Evolutionary conservation across 2,888 invertebrate species (phyloP), one percentile per base, ranked within the genome.

Genomic region (Caenorhabditis sp.): DNA sequence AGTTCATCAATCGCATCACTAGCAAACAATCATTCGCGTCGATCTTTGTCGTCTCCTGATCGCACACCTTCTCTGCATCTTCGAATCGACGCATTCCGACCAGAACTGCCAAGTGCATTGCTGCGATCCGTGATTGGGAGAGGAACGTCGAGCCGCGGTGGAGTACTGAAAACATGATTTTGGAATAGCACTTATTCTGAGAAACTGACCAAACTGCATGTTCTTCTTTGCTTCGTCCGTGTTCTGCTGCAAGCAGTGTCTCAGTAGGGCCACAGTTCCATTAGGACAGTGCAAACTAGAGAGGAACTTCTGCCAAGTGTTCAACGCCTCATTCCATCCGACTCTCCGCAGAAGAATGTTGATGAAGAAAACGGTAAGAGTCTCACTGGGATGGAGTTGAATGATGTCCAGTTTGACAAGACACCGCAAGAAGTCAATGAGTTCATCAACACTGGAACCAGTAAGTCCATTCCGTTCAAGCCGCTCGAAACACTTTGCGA

Each of bases 301-400:
- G 50, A 88, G 83, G 32, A 89, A 86, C 47, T 88, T 87, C 61
- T 88, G 72, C 89, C 89, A 89, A 8, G 85, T 86, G 26, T 85
- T 85, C 35, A 89, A 77, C 0, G 86, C 89, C n/a, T 84, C 82
- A 37, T 80, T 68, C 88, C 87, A 89, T 18, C 88, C 89, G 15
- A 87, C 61, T 37, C 88, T 67, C 35, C 77, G 82, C 22, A 88
- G 61, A 8, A 89, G 84, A 18, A 80, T 77, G 15, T 76, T 64
- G 28, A 89, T 80, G 56, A 89, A 80, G 50, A 69, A 80, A 0
- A 80, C 74, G 2, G 88, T 88, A 22, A 88, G 67, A 6, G 81
- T 86, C 62, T 89, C 89, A 51, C 77, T 87, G 3, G 82, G 79
- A 62, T 87, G 87, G 15, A 89, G 58, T 18, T 78, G 72, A 37